phyloP scores from a whole-genome alignment of 2,113 vertebrate species.

The Azemiops feae region DNA sequence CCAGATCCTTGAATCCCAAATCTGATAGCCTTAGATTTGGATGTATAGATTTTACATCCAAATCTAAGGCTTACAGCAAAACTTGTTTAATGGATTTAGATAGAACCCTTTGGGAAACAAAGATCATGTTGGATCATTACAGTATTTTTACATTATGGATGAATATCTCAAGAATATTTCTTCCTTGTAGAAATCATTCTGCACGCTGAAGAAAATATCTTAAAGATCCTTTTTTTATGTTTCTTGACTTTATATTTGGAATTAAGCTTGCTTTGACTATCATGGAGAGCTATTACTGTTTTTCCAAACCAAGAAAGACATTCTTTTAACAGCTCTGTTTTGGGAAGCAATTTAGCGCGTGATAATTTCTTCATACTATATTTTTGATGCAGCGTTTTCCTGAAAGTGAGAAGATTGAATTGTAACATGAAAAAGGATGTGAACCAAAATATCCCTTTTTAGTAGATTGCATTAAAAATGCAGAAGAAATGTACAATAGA shows the following conservation, averaged over 20 bases:
- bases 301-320: background rate
- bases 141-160: background rate
- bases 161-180: slow-evolving; percentile 38
- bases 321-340: background rate
- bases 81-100: slow-evolving; percentile 23
- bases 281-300: background rate
- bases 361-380: background rate
- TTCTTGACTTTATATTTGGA: slow-evolving; percentile 52
- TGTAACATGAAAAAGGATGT: background rate
- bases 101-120: slow-evolving; percentile 14
- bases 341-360: background rate
- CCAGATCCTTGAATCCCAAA: background rate
- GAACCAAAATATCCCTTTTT: slow-evolving; percentile 2
- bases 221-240: slow-evolving; percentile 45
- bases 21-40: background rate
- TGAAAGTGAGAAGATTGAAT: background rate
- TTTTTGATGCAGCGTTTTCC: background rate
- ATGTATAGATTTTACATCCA: background rate
- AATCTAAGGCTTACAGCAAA: background rate
- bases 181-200: slow-evolving; percentile 50
- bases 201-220: slow-evolving; percentile 54
- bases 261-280: slow-evolving; percentile 46
- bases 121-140: background rate
- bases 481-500: slow-evolving; percentile 11
- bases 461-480: background rate